These are phyloP conservation scores for Hippocampus kuda DNA, from an alignment of 2,797 vertebrate genomes.

Conservation along the genomic window DNA sequence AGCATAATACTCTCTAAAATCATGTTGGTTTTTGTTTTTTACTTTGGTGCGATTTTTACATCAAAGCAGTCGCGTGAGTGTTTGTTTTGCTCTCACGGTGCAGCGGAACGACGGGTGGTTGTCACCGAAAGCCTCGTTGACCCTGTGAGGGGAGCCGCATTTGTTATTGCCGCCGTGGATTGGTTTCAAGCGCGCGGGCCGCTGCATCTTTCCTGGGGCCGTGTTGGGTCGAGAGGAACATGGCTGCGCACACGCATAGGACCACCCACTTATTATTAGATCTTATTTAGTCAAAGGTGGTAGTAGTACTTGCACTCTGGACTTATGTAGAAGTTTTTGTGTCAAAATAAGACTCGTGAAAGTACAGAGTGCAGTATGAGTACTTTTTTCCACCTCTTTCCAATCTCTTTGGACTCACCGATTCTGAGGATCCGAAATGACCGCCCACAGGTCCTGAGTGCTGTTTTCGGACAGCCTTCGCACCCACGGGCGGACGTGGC, in stretches of 20 bases:
- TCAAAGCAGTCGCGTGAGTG: not conserved
- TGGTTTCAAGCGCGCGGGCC: constrained; percentile 71
- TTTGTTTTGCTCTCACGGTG: constrained; percentile 57
- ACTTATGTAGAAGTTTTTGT: not conserved
- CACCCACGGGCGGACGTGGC: constrained; percentile 70
- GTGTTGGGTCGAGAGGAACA: constrained; percentile 74
- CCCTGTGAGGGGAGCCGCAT: constrained; percentile 56
- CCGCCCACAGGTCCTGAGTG: constrained; percentile 56
- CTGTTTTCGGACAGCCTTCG: constrained; percentile 46
- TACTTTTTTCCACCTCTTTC: too few relatives aligned
- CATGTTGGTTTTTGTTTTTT: not conserved
- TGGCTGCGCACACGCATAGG: constrained; percentile 49
- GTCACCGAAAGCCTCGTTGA: constrained; percentile 40
- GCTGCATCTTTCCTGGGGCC: constrained; percentile 76
- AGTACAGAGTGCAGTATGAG: too few relatives aligned
- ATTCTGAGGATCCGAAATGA: constrained; percentile 60
- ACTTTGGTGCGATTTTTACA: not conserved
- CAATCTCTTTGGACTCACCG: constrained; percentile 66
- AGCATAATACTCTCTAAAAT: not conserved
- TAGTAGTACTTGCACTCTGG: too few relatives aligned
- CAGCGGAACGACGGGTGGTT: constrained; percentile 46
- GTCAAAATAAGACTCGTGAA: too few relatives aligned
- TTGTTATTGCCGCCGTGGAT: constrained; percentile 52
- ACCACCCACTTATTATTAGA: not conserved
- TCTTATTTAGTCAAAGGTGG: not conserved